These are phyloP conservation scores for Hypselothyrea guttata DNA, from an alignment of 2,888 invertebrate genomes.

Conservation along the genomic window DNA sequence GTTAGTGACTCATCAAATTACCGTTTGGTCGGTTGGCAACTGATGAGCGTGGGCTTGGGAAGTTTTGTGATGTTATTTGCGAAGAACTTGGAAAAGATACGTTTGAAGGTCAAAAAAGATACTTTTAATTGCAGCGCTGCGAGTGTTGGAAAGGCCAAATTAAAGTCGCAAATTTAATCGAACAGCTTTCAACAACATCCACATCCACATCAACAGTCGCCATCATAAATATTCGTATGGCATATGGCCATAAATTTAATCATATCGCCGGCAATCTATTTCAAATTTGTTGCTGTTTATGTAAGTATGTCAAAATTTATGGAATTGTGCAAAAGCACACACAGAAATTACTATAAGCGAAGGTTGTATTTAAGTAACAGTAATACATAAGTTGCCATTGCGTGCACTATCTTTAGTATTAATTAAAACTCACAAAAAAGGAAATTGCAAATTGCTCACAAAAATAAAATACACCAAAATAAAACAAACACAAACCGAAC, in stretches of 20 bases:
- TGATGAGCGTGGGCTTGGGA: not conserved
- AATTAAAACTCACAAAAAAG: constrained; percentile 69
- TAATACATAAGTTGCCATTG: constrained; percentile 29
- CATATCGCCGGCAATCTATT: constrained; percentile 62
- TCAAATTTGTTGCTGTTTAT: constrained; percentile 47
- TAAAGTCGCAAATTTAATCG: constrained; percentile 15
- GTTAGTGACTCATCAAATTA: constrained; percentile 47
- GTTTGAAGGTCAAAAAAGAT: constrained; percentile 51
- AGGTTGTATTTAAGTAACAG: constrained; percentile 60
- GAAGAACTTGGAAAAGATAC: constrained; percentile 36
- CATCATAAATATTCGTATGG: constrained; percentile 58
- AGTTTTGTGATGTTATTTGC: constrained; percentile 6
- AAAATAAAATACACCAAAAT: constrained; percentile 26
- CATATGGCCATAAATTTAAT: constrained; percentile 60
- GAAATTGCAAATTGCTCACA: constrained; percentile 72
- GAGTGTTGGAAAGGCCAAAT: constrained; percentile 30
- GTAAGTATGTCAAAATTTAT: constrained; percentile 64
- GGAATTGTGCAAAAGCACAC: constrained; percentile 59
- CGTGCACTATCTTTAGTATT: constrained; percentile 70
- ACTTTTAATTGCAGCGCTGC: constrained; percentile 30
- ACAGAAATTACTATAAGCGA: too few species aligned
- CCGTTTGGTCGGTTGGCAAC: too few species aligned
- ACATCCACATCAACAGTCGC: constrained; percentile 15
- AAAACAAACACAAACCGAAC: constrained; percentile 25
- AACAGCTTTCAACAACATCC: not conserved